Conservation (phyloP, 2,113 vertebrate genomes). For the Chelonoidis abingdonii region DNA sequence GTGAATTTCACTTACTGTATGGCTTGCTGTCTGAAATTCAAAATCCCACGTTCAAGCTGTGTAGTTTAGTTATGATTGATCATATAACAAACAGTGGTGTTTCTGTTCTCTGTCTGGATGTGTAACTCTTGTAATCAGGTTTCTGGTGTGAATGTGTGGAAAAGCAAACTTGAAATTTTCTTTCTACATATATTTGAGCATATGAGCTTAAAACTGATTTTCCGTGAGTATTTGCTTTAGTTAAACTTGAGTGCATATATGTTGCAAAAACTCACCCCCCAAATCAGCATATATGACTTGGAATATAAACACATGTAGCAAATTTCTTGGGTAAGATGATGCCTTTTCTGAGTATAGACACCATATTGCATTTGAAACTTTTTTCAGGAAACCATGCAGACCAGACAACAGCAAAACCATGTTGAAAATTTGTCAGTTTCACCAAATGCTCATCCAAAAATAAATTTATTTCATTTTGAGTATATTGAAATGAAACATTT, state of each 20-base stretch:
- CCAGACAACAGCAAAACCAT: not conserved
- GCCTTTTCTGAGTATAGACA: not conserved
- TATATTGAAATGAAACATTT: not conserved
- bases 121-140: not conserved
- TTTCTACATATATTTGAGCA: not conserved
- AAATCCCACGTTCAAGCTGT: not conserved
- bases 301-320: fast-evolving
- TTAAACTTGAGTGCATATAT: not conserved
- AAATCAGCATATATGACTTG: not conserved
- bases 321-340: not conserved
- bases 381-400: not conserved
- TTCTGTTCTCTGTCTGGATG: not conserved
- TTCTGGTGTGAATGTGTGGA: not conserved
- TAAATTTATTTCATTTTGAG: not conserved
- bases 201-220: not conserved
- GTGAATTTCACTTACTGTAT: not conserved
- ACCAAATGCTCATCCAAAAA: not conserved
- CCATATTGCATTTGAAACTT: not conserved
- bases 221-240: not conserved
- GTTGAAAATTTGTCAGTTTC: not conserved
- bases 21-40: not conserved
- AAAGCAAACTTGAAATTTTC: not conserved
- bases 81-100: not conserved
- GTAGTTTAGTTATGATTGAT: not conserved
- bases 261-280: not conserved